Base-by-base conservation (phyloP, 2,113 vertebrate species). In the Leucopsar rothschildi region DNA sequence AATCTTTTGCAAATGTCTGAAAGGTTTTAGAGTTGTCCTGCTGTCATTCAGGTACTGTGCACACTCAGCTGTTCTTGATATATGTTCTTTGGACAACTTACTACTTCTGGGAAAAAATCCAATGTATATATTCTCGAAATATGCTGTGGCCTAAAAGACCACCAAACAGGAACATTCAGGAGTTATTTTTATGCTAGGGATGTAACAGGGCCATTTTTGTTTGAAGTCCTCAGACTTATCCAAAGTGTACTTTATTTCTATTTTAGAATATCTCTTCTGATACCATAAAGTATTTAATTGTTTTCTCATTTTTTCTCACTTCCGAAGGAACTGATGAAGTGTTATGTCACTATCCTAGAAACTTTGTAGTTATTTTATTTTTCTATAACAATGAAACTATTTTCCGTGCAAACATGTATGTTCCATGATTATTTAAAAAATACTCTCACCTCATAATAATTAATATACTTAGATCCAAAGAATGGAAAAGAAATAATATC, bases 331-430 rank as follows among this genome's bases (percentile, higher is more conserved):
- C 14, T 40, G 37, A 47, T 39, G 49, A 88, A 90, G 68, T 57
- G 2, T 6, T 50, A 22, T 75, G 21, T 57, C n/a, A 18, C 23
- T 9, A 77, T 77, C 15, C 28, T 69, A 77, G 53, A 66, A 83
- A 4, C 5, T 65, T 28, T 53, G 22, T 24, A 49, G n/a, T 69
- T 72, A 23, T 68, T 85, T 56, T 76, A 29, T 64, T 86, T 95
- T 86, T 83, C 23, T 63, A 42, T 53, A 82, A 83, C 10, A 55
- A 57, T 83, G n/a, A 77, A 72, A 77, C 83, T 56, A 44, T 86
- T 88, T 86, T 88, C 80, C 73, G 2, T 6, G 2, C 31, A 35
- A 77, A 53, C 6, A 31, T 25, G 5, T 55, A 12, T 40, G 13
- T n/a, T 73, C 61, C 31, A 12, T 27, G 24, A 8, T 65, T 80